phyloP scores from a whole-genome alignment of 2,113 vertebrate genomes.

The Pachyramphus minor region DNA sequence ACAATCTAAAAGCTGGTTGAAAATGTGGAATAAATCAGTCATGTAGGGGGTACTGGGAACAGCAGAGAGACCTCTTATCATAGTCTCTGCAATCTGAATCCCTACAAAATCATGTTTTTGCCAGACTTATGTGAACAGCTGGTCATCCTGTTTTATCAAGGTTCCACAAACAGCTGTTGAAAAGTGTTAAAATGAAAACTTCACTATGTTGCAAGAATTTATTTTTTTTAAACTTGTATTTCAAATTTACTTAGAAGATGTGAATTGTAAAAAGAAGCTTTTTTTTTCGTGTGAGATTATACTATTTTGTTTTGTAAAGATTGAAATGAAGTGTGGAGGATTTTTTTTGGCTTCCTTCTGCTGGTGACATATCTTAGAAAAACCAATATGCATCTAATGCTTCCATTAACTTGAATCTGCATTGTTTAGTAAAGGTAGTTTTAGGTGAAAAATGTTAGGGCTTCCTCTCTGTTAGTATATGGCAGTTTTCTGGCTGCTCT shows the following conservation, averaged over 20 bases:
- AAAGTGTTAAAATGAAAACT: background rate
- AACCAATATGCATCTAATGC: background rate
- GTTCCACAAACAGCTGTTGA: background rate
- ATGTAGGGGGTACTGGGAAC: fast-evolving
- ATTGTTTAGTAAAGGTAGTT: background rate
- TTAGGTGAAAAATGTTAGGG: background rate
- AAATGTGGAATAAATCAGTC: background rate
- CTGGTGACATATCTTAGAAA: background rate
- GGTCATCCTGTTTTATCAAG: background rate
- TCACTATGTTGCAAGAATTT: background rate
- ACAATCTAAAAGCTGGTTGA: background rate
- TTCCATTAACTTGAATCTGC: background rate
- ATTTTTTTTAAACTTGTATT: background rate
- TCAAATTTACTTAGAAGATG: background rate
- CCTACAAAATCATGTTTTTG: background rate
- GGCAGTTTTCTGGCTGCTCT: background rate
- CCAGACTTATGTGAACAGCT: background rate
- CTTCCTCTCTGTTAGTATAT: background rate
- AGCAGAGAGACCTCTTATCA: background rate
- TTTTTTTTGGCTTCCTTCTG: background rate
- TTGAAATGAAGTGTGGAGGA: fast-evolving
- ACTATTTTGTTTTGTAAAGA: background rate
- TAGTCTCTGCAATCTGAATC: background rate
- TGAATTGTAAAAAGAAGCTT: background rate
- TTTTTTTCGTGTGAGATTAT: background rate